Conservation (phyloP, 2,797 vertebrate species). For the Coilia nasus region DNA sequence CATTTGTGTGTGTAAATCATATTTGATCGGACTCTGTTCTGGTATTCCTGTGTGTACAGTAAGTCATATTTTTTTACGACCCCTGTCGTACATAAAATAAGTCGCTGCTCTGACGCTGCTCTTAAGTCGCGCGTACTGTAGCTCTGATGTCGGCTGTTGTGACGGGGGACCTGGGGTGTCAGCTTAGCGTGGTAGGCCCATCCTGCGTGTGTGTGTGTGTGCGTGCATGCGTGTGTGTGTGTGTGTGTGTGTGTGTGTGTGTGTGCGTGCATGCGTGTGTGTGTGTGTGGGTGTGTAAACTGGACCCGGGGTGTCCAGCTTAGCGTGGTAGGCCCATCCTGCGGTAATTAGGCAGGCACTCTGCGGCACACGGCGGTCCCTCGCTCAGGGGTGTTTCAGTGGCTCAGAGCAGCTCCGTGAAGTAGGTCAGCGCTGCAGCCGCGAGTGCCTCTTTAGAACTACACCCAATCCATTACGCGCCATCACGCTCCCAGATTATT, state of each 20-base stretch:
- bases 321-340: background rate
- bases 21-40: no score
- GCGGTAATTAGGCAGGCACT: background rate
- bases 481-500: conserved; percentile 82
- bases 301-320: background rate
- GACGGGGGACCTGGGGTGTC: no score
- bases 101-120: no score
- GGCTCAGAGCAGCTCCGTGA: conserved; percentile 74
- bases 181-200: no score
- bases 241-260: background rate
- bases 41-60: no score
- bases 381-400: conserved; percentile 68
- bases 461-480: conserved; percentile 81
- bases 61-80: no score
- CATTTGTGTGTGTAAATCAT: no score
- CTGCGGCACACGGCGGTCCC: conserved; percentile 51
- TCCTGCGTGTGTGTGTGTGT: background rate
- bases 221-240: no score
- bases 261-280: background rate
- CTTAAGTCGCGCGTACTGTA: no score
- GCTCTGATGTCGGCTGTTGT: no score
- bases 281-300: background rate
- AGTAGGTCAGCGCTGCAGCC: conserved; percentile 82
- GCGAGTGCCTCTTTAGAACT: conserved; percentile 79
- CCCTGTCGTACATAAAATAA: no score